phyloP scores from a whole-genome alignment of 2,113 vertebrate genomes.

The Cygnus buccinator region DNA sequence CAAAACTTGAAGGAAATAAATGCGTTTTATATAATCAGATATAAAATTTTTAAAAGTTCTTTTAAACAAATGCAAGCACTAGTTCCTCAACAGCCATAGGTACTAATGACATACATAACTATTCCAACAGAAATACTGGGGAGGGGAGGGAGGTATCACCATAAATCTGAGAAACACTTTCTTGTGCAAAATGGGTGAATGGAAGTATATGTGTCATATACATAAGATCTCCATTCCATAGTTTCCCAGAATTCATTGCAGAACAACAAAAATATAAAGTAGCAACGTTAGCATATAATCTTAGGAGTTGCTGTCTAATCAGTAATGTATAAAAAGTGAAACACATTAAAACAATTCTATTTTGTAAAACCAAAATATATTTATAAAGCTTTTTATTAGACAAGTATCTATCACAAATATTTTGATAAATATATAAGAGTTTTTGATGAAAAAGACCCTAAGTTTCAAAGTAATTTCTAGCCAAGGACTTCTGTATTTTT shows the following conservation, averaged over 20 bases:
- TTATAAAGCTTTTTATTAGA: neutral
- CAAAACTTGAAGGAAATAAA: neutral
- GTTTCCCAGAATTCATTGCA: conserved; percentile 52
- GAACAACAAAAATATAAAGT: conserved; percentile 53
- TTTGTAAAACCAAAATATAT: neutral
- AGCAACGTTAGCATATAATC: neutral
- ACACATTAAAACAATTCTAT: neutral
- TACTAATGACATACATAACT: neutral
- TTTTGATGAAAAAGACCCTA: neutral
- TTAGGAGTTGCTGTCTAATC: neutral
- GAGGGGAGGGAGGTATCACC: neutral
- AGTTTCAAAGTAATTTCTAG: neutral
- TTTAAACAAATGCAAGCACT: neutral
- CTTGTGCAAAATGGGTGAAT: neutral
- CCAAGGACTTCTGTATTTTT: neutral
- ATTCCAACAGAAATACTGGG: conserved; percentile 34
- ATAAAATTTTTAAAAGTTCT: neutral
- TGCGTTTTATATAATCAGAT: neutral
- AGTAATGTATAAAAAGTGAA: neutral
- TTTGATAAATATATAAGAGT: neutral
- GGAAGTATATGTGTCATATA: conserved; percentile 10
- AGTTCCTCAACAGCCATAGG: neutral
- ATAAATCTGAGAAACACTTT: conserved; percentile 43
- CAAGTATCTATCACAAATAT: neutral
- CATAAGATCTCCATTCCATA: neutral